phyloP scores from a whole-genome alignment of 2,797 vertebrate species.

The Pantherophis alleghaniensis region DNA sequence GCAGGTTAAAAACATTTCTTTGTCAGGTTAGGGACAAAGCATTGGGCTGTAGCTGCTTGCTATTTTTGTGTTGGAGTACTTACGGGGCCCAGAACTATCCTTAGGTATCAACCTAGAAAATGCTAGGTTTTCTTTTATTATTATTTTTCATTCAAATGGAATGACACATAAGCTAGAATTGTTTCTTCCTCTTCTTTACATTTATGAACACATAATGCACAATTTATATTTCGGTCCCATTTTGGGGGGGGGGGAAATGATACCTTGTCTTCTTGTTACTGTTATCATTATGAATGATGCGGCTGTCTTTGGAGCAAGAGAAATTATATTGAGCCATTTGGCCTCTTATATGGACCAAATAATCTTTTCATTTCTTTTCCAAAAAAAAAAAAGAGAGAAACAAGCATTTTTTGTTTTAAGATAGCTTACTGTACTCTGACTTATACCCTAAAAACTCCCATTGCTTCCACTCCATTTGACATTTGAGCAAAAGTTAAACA shows the following conservation, averaged over 20 bases:
- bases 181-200: neutral
- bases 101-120: neutral
- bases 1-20: neutral
- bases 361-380: constrained; percentile 39
- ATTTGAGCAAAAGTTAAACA: constrained; percentile 64
- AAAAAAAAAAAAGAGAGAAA: constrained; percentile 9
- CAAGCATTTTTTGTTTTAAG: constrained; percentile 44
- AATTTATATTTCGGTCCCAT: neutral
- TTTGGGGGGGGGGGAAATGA: neutral
- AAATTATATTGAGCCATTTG: constrained; percentile 34
- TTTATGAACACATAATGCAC: neutral
- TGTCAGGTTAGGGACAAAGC: neutral
- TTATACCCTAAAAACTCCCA: constrained; percentile 60
- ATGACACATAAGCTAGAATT: neutral
- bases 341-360: constrained; percentile 27
- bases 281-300: constrained; percentile 23
- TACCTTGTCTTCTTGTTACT: constrained; percentile 19
- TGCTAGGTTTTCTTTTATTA: neutral
- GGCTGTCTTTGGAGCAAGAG: constrained; percentile 28
- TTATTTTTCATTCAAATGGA: neutral
- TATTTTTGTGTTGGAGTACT: neutral
- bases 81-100: neutral
- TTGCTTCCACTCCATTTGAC: constrained; percentile 64
- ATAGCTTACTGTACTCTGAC: constrained; percentile 48
- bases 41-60: neutral